Conservation (phyloP, 2,113 vertebrate species). For the Coreoperca whiteheadi region DNA sequence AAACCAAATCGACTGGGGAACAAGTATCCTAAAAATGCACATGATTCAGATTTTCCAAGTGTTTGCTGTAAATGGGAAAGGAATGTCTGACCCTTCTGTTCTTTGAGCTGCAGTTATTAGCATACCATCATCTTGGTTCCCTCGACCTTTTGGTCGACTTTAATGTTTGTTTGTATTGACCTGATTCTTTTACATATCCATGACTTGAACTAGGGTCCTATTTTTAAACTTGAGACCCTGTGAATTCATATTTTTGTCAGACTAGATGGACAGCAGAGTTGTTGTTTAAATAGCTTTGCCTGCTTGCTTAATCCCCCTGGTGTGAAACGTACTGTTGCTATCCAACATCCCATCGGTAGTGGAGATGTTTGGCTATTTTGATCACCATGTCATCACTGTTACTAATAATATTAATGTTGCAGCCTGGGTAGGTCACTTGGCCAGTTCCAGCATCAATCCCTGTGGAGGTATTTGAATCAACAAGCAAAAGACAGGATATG, state of each 20-base stretch:
- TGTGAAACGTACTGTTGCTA: slow-evolving; percentile 30
- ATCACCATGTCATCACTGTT: slow-evolving; percentile 28
- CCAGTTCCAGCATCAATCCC: background rate
- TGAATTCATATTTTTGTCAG: slow-evolving; percentile 36
- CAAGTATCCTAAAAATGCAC: background rate
- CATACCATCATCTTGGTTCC: slow-evolving; percentile 15
- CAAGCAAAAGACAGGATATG: slow-evolving; percentile 1
- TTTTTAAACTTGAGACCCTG: slow-evolving; percentile 43
- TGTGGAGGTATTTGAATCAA: slow-evolving; percentile 38
- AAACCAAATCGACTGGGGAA: background rate
- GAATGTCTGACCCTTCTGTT: slow-evolving; percentile 9
- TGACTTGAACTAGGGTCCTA: background rate
- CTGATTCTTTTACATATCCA: background rate
- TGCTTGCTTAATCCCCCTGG: background rate
- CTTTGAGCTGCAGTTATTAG: background rate
- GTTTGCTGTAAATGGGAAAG: slow-evolving; percentile 5
- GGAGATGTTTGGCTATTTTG: slow-evolving; percentile 24
- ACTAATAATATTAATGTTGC: slow-evolving; percentile 26
- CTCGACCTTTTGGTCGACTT: slow-evolving; percentile 24
- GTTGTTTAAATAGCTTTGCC: slow-evolving; percentile 26
- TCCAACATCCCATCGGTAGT: slow-evolving; percentile 16
- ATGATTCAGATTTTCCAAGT: background rate
- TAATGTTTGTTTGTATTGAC: slow-evolving; percentile 43
- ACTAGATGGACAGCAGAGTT: slow-evolving; percentile 20
- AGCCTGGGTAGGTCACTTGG: background rate